Evolutionary conservation across 2,888 invertebrate genomes (phyloP), one percentile per base, ranked within the genome.

Genomic region (Diarsia mendica): DNA sequence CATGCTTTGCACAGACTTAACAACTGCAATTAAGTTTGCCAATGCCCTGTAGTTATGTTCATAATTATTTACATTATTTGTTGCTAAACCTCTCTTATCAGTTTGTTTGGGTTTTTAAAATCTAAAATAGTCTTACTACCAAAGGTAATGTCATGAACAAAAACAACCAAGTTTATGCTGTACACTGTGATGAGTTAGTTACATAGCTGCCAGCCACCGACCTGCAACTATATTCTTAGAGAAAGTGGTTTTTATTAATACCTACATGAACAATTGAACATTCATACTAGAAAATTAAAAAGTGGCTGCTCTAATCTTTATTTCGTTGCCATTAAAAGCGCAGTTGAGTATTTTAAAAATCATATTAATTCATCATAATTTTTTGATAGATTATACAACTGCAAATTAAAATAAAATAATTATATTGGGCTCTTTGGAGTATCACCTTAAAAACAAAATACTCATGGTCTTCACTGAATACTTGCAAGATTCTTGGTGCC

Each of bases 1-100:
- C 58, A 46, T 80, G 48, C 33, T 49, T 63, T 72, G 63, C 46
- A n/a, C 46, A 46, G 15, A 51, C n/a, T 20, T 39, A 18, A 33
- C 15, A 60, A 49, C 46, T 49, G 18, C 33, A 79, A 1, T 15
- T 33, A 28, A n/a, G 10, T 39, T 53, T 48, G 28, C 48, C 13
- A 39, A 48, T 46, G 33, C 28, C 23, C 15, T 46, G n/a, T 8
- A 68, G 1, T 55, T 49, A 49, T 11, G 11, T 20, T 15, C 20
- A 46, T 51, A 33, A 33, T 13, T 20, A 67, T 39, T 71, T 15
- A 15, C 15, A 48, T 48, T 5, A 39, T 10, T 33, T 74, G 15
- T 23, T 49, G 2, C 33, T 33, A 20, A 33, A 44, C n/a, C 11
- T 33, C 28, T 49, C 18, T 1, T 39, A 10, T 6, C 15, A 44